Conservation (phyloP, 2,113 vertebrate genomes). For the Phaethon lepturus region DNA sequence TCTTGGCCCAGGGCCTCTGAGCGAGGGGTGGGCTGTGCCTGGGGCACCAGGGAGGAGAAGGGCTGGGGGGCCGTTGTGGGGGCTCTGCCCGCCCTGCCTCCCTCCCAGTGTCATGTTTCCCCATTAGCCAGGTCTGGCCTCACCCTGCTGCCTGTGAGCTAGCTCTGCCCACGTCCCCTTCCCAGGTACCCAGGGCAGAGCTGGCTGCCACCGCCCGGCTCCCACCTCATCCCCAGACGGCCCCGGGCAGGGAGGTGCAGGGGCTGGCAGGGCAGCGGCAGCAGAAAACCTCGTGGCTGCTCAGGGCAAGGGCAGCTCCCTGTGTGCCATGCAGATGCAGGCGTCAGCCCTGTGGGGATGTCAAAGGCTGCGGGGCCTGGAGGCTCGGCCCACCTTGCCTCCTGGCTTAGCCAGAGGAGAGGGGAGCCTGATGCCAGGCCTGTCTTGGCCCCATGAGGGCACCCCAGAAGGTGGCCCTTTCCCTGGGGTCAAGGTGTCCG, state of each 20-base stretch:
- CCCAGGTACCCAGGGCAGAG: not conserved
- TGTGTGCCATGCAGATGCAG: accelerated
- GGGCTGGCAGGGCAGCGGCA: not conserved
- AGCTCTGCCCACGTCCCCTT: not conserved
- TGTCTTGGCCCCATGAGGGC: accelerated
- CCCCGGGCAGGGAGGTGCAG: not conserved
- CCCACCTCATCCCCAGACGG: not conserved
- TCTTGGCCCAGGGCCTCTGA: too few species aligned
- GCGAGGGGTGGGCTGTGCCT: not conserved
- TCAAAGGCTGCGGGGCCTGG: not conserved
- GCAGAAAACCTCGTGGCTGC: not conserved
- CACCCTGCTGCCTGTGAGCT: not conserved
- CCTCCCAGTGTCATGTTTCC: accelerated
- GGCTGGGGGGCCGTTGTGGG: too few species aligned
- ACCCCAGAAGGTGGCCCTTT: not conserved
- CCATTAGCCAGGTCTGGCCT: too few species aligned
- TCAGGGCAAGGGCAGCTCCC: not conserved
- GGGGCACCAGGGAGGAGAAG: not conserved
- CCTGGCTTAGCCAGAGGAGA: not conserved
- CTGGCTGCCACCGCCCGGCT: not conserved
- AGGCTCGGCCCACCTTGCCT: not conserved
- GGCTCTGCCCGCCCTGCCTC: not conserved
- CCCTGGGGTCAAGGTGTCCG: not conserved
- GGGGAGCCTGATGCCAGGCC: not conserved
- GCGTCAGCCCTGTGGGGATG: not conserved